phyloP scores from a whole-genome alignment of 2,888 invertebrate genomes.

The Elysia crispata region DNA sequence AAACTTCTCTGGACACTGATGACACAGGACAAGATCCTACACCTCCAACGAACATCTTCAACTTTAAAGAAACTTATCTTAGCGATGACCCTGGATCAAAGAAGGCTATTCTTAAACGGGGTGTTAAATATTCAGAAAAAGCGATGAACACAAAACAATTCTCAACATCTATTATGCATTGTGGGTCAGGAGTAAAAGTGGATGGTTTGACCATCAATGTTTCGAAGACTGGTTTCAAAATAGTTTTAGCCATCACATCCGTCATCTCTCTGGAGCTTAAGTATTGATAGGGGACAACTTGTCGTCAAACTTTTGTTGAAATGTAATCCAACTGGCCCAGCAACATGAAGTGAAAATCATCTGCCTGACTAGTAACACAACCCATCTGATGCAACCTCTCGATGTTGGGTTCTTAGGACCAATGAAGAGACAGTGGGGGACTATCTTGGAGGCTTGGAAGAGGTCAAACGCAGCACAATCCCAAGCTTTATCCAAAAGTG shows the following conservation, averaged over 20 bases:
- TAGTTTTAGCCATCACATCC: constrained; percentile 60
- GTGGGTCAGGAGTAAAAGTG: constrained; percentile 72
- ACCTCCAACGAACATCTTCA: constrained; percentile 61
- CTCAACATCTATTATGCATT: constrained; percentile 74
- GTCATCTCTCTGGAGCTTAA: constrained; percentile 59
- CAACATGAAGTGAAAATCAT: constrained; percentile 71
- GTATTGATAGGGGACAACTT: constrained; percentile 75
- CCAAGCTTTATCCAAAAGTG: too few relatives aligned
- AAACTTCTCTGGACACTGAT: constrained; percentile 26
- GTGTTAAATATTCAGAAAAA: constrained; percentile 67
- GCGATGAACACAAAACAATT: constrained; percentile 73
- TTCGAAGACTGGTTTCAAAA: constrained; percentile 71
- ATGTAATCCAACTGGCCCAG: constrained; percentile 67
- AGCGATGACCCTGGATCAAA: constrained; percentile 72
- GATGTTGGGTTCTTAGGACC: too few relatives aligned
- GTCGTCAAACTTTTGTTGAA: constrained; percentile 48
- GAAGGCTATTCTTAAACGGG: constrained; percentile 51
- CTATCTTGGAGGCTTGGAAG: too few relatives aligned
- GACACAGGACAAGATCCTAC: constrained; percentile 11
- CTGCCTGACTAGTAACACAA: constrained; percentile 54
- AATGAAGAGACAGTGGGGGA: too few relatives aligned
- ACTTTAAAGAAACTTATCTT: constrained; percentile 74
- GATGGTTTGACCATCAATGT: constrained; percentile 75
- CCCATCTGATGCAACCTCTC: too few relatives aligned
- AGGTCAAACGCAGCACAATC: too few relatives aligned